A percentile compares a stretch with the other conserved stretches of the same genome.
Conservation (phyloP, 2,113 vertebrate species). For the Lepisosteus osseus region DNA sequence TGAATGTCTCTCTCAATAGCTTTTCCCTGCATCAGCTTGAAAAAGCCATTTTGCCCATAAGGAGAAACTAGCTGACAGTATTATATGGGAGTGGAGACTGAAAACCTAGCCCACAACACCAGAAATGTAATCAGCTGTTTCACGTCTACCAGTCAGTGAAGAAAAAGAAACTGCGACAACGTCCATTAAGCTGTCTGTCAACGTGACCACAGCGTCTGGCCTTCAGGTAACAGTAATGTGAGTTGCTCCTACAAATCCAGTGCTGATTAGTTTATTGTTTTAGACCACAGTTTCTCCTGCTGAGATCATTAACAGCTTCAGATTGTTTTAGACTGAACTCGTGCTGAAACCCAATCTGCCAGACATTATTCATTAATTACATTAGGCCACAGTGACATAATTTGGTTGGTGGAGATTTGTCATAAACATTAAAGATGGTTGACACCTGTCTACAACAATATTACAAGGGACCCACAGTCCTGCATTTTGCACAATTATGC, state of each 20-base stretch:
- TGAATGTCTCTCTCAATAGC: no score
- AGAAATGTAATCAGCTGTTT: slow-evolving; percentile 15
- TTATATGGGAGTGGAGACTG: no score
- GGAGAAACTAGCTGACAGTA: not conserved
- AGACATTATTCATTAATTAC: slow-evolving; percentile 55
- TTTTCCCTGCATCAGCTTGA: no score
- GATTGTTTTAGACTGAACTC: slow-evolving; percentile 36
- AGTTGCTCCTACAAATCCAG: slow-evolving; percentile 26
- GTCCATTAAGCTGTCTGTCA: slow-evolving; percentile 24
- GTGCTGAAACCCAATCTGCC: slow-evolving; percentile 43
- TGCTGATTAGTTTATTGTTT: slow-evolving; percentile 46
- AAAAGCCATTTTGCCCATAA: not conserved
- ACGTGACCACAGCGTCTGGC: slow-evolving; percentile 18
- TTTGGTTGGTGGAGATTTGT: slow-evolving; percentile 50
- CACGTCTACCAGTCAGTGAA: slow-evolving; percentile 29
- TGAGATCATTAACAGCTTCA: slow-evolving; percentile 52
- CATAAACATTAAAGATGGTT: slow-evolving; percentile 59
- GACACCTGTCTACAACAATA: slow-evolving; percentile 61
- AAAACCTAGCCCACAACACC: not conserved
- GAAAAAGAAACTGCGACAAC: slow-evolving; percentile 10
- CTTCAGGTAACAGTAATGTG: slow-evolving; percentile 18
- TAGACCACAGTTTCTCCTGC: slow-evolving; percentile 42
- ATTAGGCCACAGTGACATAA: slow-evolving; percentile 49
- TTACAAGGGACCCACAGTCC: slow-evolving; percentile 27
- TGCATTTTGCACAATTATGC: slow-evolving; percentile 53